These are phyloP conservation scores for Tetramorium simillimum DNA, from an alignment of 1,140 invertebrate genomes.

Conservation along the genomic window DNA sequence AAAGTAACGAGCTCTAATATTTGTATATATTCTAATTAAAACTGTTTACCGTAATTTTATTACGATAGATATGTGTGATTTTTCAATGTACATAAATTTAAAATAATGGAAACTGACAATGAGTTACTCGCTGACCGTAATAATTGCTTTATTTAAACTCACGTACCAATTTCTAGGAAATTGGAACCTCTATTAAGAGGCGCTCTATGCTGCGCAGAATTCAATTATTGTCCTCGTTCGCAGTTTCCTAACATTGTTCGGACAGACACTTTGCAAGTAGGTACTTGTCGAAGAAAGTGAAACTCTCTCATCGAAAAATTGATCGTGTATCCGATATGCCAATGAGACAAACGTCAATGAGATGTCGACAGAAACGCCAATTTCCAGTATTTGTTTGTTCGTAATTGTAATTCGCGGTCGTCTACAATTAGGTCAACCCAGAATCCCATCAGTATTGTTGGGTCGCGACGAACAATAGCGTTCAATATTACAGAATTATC, in stretches of 20 bases:
- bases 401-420: background rate
- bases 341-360: background rate
- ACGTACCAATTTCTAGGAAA: background rate
- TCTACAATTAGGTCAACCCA: slow-evolving; percentile 29
- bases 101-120: background rate
- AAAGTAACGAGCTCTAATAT: background rate
- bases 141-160: background rate
- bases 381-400: slow-evolving; percentile 10
- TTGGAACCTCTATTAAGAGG: background rate
- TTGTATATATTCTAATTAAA: background rate
- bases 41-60: background rate
- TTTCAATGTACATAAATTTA: background rate
- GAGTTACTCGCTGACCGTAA: background rate
- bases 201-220: background rate
- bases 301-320: background rate
- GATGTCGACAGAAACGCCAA: background rate
- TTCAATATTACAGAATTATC: slow-evolving; percentile 13
- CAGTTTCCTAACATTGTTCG: background rate
- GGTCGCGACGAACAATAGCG: slow-evolving; percentile 13
- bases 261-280: background rate
- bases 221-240: background rate
- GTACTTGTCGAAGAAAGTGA: background rate
- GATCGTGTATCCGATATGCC: background rate
- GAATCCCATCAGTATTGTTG: background rate
- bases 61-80: background rate